phyloP scores from a whole-genome alignment of 2,113 vertebrate species.

The Sterna hirundo region DNA sequence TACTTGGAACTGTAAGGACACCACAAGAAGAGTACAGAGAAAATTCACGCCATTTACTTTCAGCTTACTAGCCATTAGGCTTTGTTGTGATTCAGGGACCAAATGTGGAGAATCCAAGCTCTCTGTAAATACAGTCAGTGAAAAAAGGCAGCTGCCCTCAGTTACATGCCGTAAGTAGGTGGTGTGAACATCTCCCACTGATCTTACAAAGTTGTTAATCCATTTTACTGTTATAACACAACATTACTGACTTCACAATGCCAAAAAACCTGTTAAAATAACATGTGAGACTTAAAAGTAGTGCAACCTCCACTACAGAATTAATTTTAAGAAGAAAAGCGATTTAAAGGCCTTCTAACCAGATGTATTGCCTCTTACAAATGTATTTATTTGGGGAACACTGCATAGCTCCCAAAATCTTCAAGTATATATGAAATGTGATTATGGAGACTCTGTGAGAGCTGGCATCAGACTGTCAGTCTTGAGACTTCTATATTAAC shows the following conservation, averaged over 20 bases:
- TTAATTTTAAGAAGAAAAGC: background rate
- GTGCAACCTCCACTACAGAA: background rate
- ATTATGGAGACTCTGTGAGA: background rate
- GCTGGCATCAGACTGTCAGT: background rate
- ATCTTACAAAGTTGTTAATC: background rate
- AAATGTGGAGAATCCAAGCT: background rate
- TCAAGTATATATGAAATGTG: background rate
- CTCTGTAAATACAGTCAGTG: background rate
- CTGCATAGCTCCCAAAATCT: background rate
- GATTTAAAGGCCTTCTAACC: background rate
- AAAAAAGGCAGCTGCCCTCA: background rate
- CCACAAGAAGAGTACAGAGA: background rate
- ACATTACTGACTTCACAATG: background rate
- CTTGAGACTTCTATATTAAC: background rate
- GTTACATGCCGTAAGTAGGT: background rate
- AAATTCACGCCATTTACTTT: background rate
- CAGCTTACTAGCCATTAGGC: background rate
- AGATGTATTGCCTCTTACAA: background rate
- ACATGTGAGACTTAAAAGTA: background rate
- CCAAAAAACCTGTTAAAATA: background rate
- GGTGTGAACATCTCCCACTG: background rate
- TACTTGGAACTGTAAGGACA: background rate
- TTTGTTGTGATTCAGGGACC: background rate
- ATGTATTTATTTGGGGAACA: background rate
- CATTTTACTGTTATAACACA: background rate